Evolutionary conservation across 2,888 invertebrate species (phyloP).

Genomic region (Uloborus plumipes): DNA sequence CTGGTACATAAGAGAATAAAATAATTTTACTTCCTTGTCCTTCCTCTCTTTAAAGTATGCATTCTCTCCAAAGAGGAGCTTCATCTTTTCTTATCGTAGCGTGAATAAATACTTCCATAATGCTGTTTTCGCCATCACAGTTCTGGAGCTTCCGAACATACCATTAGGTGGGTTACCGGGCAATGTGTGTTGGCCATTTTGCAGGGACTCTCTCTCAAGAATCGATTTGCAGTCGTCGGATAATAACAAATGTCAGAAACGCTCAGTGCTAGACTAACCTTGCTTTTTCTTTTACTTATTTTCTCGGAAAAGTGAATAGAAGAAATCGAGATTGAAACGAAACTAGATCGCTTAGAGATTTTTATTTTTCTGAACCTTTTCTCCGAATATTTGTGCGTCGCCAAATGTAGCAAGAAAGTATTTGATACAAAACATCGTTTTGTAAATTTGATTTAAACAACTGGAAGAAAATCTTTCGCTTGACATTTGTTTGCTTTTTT

Average conservation of each 20-base stretch:
- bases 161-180: too few species aligned
- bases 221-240: constrained; percentile 41
- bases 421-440: constrained; percentile 41
- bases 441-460: constrained; percentile 51
- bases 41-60: too few species aligned
- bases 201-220: not conserved
- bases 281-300: constrained; percentile 13
- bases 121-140: too few species aligned
- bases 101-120: too few species aligned
- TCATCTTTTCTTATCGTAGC: too few species aligned
- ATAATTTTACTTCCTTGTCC: too few species aligned
- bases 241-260: constrained; percentile 52
- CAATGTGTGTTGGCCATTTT: too few species aligned
- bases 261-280: constrained; percentile 23
- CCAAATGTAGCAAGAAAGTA: constrained; percentile 32
- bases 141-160: too few species aligned
- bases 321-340: constrained; percentile 19
- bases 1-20: too few species aligned
- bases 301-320: constrained; percentile 5
- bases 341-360: constrained; percentile 28
- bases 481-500: constrained; percentile 2
- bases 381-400: constrained; percentile 26
- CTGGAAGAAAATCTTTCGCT: constrained; percentile 36
- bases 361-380: not conserved
- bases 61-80: too few species aligned